Evolutionary conservation across 2,797 vertebrate species (phyloP).

Genomic region (Florisuga fusca): DNA sequence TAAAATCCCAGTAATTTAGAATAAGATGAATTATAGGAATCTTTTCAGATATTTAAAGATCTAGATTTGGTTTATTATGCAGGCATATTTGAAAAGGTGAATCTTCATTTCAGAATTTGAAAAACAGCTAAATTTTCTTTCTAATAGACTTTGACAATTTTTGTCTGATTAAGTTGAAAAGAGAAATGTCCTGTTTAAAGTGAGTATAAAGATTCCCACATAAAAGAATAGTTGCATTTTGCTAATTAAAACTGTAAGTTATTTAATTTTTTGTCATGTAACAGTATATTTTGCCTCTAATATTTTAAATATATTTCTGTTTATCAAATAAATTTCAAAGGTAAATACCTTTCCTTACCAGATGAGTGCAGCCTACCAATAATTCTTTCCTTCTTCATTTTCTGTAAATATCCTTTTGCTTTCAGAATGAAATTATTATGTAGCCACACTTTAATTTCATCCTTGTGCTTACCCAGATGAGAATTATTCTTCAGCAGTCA

Average conservation of each 20-base stretch:
- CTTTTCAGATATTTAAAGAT: not conserved
- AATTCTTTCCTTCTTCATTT: not conserved
- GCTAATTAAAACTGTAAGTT: not conserved
- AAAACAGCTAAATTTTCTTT: not conserved
- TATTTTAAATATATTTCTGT: not conserved
- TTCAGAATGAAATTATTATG: not conserved
- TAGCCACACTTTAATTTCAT: not conserved
- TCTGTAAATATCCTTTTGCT: not conserved
- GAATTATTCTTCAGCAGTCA: not conserved
- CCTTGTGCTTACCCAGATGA: not conserved
- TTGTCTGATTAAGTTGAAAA: not conserved
- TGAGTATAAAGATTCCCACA: not conserved
- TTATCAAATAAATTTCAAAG: not conserved
- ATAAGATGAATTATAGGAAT: not conserved
- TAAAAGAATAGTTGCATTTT: not conserved
- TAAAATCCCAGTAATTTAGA: not conserved
- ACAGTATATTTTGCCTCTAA: not conserved
- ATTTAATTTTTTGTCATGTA: not conserved
- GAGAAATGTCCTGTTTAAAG: not conserved
- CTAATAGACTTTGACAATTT: not conserved
- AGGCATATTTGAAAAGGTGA: not conserved
- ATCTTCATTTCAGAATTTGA: not conserved
- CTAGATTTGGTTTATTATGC: not conserved
- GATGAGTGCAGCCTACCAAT: not conserved
- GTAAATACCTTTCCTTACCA: not conserved